phyloP scores from a whole-genome alignment of 1,140 invertebrate genomes.

The Zophobas morio region DNA sequence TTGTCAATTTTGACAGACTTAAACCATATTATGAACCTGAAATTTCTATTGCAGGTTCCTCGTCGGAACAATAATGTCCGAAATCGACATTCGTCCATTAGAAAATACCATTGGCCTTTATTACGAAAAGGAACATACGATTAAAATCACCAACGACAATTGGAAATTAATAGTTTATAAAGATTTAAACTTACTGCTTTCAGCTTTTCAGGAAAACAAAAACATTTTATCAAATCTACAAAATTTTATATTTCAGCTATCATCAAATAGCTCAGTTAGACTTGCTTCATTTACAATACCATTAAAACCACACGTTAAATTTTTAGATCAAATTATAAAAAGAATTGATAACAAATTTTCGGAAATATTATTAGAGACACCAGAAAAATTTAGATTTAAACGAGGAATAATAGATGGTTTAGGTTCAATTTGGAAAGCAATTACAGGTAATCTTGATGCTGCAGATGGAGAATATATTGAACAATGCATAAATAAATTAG shows the following conservation, averaged over 20 bases:
- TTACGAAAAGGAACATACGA: constrained; percentile 25
- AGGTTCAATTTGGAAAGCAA: constrained; percentile 52
- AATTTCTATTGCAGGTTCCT: constrained; percentile 25
- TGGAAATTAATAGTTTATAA: constrained; percentile 48
- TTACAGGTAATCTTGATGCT: constrained; percentile 53
- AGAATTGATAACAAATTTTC: constrained; percentile 37
- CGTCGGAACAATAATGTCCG: constrained; percentile 14
- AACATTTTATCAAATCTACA: constrained; percentile 27
- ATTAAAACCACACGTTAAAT: constrained; percentile 8
- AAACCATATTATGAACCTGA: no score
- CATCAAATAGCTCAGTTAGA: constrained; percentile 44
- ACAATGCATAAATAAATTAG: constrained; percentile 52
- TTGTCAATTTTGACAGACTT: neutral
- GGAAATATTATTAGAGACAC: neutral
- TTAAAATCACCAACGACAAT: constrained; percentile 49
- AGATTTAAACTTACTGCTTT: constrained; percentile 3
- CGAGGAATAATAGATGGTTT: constrained; percentile 52
- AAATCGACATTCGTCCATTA: neutral
- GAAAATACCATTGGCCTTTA: constrained; percentile 40
- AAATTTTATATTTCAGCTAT: neutral
- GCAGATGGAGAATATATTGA: constrained; percentile 55
- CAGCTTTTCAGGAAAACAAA: constrained; percentile 15
- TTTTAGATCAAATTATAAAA: constrained; percentile 31
- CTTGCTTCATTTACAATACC: constrained; percentile 35
- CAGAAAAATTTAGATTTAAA: constrained; percentile 28